A percentile compares a stretch with the other conserved stretches of the same genome.
phyloP scores from a whole-genome alignment of 2,113 vertebrate genomes.

The Cheirogaleus medius region DNA sequence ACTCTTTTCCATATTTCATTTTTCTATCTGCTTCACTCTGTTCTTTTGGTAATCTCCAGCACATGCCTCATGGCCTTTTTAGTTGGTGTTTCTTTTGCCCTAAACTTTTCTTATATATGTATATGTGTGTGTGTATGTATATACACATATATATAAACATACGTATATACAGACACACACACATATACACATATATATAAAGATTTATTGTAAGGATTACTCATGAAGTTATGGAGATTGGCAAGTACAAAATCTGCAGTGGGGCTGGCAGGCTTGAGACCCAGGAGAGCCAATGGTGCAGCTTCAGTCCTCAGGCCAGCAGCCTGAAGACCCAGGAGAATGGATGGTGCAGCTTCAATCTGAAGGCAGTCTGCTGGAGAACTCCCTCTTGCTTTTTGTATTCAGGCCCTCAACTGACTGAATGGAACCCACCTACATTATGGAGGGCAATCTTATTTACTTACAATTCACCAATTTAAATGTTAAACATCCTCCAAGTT shows the following conservation, averaged over 20 bases:
- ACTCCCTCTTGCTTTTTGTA: background rate
- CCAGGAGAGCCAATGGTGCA: background rate
- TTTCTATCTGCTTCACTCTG: background rate
- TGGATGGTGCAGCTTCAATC: background rate
- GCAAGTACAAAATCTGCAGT: background rate
- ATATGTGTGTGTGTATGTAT: no score
- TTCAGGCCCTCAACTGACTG: background rate
- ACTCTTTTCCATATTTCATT: background rate
- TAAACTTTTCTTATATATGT: background rate
- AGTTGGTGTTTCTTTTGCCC: background rate
- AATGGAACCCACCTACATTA: background rate
- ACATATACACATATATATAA: background rate
- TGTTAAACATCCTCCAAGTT: background rate
- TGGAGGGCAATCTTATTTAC: background rate
- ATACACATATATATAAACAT: no score
- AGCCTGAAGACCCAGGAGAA: background rate
- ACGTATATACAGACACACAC: no score
- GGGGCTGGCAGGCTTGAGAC: background rate
- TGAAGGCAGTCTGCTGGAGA: background rate
- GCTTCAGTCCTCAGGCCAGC: background rate
- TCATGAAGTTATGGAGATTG: background rate
- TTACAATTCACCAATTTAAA: conserved; percentile 1
- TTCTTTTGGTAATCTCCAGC: background rate
- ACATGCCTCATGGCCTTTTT: background rate
- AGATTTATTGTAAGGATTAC: background rate